Evolutionary conservation across 2,113 vertebrate species (phyloP).

Genomic region (Tyto alba): DNA sequence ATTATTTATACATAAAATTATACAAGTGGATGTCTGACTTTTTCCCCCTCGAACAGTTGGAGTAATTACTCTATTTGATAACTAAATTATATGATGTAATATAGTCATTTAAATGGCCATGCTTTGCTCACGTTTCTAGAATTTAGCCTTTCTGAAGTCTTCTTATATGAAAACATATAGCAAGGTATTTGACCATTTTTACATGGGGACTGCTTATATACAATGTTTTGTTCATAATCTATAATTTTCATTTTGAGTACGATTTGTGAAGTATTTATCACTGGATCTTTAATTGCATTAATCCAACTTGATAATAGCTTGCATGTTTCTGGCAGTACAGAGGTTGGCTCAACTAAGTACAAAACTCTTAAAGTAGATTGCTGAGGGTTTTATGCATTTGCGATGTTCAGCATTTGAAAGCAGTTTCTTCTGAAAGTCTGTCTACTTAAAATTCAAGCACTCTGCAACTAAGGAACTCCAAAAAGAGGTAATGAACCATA

Average conservation of each 20-base stretch:
- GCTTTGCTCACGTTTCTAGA: background rate
- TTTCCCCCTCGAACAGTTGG: background rate
- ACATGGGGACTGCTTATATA: background rate
- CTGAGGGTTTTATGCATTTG: slow-evolving; percentile 24
- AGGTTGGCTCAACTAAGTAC: slow-evolving; percentile 24
- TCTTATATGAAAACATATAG: background rate
- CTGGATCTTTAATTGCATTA: slow-evolving; percentile 9
- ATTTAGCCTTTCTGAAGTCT: background rate
- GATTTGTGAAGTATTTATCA: background rate
- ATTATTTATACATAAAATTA: background rate
- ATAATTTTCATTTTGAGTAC: background rate
- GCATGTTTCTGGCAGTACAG: background rate
- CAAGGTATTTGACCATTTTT: background rate
- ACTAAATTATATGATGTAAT: background rate
- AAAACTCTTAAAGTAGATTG: slow-evolving; percentile 45
- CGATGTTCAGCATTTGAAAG: slow-evolving; percentile 61
- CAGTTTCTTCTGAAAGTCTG: slow-evolving; percentile 61
- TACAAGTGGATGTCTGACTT: background rate
- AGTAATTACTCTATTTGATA: background rate
- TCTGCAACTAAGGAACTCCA: slow-evolving; percentile 76
- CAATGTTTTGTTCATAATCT: background rate
- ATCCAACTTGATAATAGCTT: background rate
- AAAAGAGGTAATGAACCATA: slow-evolving; percentile 86
- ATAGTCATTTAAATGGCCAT: background rate
- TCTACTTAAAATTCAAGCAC: slow-evolving; percentile 80